Base-by-base conservation (phyloP, 2,797 vertebrate genomes). In the Iguana delicatissima region DNA sequence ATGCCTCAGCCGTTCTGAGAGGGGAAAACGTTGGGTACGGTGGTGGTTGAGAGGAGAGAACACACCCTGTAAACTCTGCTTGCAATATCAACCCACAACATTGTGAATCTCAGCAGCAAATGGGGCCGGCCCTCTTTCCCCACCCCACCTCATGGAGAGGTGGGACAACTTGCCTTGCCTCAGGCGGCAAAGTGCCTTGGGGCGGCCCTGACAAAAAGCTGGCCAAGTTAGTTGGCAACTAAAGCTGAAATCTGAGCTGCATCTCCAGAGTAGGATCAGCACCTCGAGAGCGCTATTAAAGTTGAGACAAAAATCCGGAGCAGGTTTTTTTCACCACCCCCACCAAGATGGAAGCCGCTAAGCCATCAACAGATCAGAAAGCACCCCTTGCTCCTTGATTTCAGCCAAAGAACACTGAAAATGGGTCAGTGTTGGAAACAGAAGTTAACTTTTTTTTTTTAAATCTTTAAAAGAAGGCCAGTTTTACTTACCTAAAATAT, bases 1-100 rank as follows among this genome's bases (percentile, higher is more conserved):
- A 97, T 3, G 97, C 97, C 72, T 98, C 98, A 42, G 98, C 98
- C 55, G 96, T 97, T 95, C 99, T 99, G 93, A 50, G n/a, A 81
- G 67, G 24, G 3, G 89, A 59, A 12, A 94, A 86, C 69, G 12
- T 14, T 4, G 50, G 20, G 6, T 3, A 22, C 1, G 2, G 29
- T 26, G 46, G 42, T 4, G 42, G 42, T 46, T 24, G 26, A 3
- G 46, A 6, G 14, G 24, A 46, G 26, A 9, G 26, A 52, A 52
- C 0, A 2, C 35, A 26, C 46, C 42, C 3, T 13, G 1, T 18
- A 22, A 80, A 29, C 29, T 16, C 50, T 29, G 50, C 3, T 6
- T 29, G 24, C 77, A 74, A 5, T 12, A 35, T 7, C 14, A 74
- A 20, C 1, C 1, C 14, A n/a, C 4, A 18, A 35, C 38, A 3